Conservation (phyloP, 2,888 invertebrate species). For the Eudiplozoon nipponicum region DNA sequence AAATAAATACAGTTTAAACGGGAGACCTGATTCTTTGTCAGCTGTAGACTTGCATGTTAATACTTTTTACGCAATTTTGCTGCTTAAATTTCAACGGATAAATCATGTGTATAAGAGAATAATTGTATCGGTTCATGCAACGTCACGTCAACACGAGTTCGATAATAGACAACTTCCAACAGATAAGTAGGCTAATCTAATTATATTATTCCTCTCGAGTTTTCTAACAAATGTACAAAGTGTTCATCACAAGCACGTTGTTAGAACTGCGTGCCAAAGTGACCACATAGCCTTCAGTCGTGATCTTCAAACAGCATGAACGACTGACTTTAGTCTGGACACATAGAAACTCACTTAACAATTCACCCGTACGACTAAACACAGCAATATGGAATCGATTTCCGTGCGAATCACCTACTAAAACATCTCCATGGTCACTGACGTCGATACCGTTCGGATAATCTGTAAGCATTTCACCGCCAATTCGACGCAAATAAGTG, state of each 20-base stretch:
- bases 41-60: too few relatives aligned
- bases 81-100: too few relatives aligned
- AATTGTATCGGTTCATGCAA: too few relatives aligned
- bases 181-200: too few relatives aligned
- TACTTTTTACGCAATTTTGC: too few relatives aligned
- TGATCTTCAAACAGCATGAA: slow-evolving; percentile 81
- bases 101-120: too few relatives aligned
- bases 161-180: too few relatives aligned
- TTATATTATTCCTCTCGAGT: too few relatives aligned
- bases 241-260: slow-evolving; percentile 56
- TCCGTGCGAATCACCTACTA: slow-evolving; percentile 80
- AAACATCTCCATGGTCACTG: slow-evolving; percentile 70
- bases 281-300: slow-evolving; percentile 60
- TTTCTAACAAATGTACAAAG: slow-evolving; percentile 22
- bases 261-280: slow-evolving; percentile 87
- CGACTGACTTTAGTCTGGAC: slow-evolving; percentile 87
- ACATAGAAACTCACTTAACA: slow-evolving; percentile 51
- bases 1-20: too few relatives aligned
- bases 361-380: slow-evolving; percentile 48
- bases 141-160: too few relatives aligned
- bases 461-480: slow-evolving; percentile 69
- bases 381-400: slow-evolving; percentile 87
- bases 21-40: too few relatives aligned
- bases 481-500: slow-evolving; percentile 55
- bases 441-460: slow-evolving; percentile 91